Evolutionary conservation across 2,888 invertebrate species (phyloP).

Genomic region (Torymus tubicola): DNA sequence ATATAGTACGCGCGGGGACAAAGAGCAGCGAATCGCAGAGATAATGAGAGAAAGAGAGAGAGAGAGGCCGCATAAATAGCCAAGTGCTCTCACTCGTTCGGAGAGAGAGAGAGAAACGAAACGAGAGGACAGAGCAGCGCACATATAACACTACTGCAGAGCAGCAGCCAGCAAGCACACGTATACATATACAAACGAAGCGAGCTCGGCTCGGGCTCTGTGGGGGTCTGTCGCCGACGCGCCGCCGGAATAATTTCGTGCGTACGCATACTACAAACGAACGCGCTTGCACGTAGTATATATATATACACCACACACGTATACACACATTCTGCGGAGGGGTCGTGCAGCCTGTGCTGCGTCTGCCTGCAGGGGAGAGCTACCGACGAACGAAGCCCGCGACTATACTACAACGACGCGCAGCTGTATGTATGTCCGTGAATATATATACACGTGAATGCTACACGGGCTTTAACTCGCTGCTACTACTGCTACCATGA

Average conservation of each 20-base stretch:
- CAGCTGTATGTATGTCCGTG: conserved; percentile 18
- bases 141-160: background rate
- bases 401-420: background rate
- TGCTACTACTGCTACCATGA: too few species aligned
- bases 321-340: conserved; percentile 10
- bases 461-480: too few species aligned
- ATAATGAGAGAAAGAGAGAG: conserved; percentile 20
- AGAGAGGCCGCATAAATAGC: conserved; percentile 23
- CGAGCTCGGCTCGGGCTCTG: background rate
- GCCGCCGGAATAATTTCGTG: conserved; percentile 55
- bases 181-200: too few species aligned
- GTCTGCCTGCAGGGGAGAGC: background rate
- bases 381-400: conserved; percentile 6
- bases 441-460: too few species aligned
- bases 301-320: background rate
- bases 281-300: background rate
- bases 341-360: conserved; percentile 8
- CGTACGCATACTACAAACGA: background rate
- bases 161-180: background rate
- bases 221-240: conserved; percentile 42
- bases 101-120: background rate
- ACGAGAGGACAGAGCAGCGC: background rate
- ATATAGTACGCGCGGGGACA: too few species aligned
- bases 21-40: background rate
- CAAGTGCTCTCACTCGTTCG: background rate